Evolutionary conservation across 2,888 invertebrate genomes (phyloP), one percentile per base, ranked within the genome.

Genomic region (Machimus rusticus): DNA sequence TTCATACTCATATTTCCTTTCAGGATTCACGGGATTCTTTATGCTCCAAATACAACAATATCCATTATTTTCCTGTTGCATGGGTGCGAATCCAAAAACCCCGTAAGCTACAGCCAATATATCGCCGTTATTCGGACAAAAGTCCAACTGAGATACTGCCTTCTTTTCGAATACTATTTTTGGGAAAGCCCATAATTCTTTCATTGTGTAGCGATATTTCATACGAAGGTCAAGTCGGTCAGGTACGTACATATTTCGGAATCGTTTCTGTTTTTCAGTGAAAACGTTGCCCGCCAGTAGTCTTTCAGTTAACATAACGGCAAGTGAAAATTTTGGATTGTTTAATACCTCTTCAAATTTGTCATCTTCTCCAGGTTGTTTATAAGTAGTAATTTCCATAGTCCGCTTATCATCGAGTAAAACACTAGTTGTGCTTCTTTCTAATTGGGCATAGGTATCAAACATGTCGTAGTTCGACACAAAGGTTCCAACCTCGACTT

Each of bases 391-490:
- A 4, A 92, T 89, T 82, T 92, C 90, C 81, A 92, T 89, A 9
- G 94, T 93, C 92, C 94, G 93, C 88, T 93, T 93, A 74, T 94
- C 94, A 12, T 93, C 92, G 77, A 92, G 89, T 37, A 91, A 90
- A 0, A 92, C 89, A 46, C 90, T 91, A 16, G 89, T 89, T 66
- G 91, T 91, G 0, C 91, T 91, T 1, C 90, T 90, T 1, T 90
- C 79, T 43, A 94, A 90, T 79, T 92, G 92, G 6, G 93, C 93
- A 89, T 95, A 96, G 0, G 95, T 95, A 90, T 97, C 97, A 90
- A 95, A 95, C 95, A 97, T 96, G 89, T 96, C 96, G 94, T 96
- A 97, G 90, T 95, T 93, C 0, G 96, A 96, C 0, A 96, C 96
- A 90, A 95, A 96, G 0, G 95, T 94, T 1, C 93, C 93, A 3